Percentiles rank a stretch among this genome's conserved stretches.
These are phyloP conservation scores for Crypturellus tataupa DNA, from an alignment of 2,797 vertebrate genomes.

Conservation along the genomic window DNA sequence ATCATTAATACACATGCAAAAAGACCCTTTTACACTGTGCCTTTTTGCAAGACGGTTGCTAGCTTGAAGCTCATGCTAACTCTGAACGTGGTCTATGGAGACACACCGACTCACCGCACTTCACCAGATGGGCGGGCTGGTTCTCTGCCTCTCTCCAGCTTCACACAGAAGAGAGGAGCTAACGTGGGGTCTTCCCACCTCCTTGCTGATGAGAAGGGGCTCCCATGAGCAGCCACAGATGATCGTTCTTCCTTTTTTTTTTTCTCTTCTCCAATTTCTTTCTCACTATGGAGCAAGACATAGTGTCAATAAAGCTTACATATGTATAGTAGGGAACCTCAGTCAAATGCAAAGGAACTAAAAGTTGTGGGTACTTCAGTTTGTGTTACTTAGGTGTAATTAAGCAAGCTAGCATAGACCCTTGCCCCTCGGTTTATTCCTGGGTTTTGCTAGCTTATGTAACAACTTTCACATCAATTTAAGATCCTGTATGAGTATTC, in stretches of 20 bases:
- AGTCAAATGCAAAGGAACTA: not conserved
- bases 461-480: not conserved
- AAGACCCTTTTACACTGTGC: not conserved
- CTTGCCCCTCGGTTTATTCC: not conserved
- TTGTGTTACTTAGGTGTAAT: slow-evolving; percentile 14
- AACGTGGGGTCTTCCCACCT: not conserved
- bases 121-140: not conserved
- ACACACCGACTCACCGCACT: not conserved
- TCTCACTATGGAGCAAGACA: not conserved
- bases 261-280: not conserved
- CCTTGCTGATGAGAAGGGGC: not conserved
- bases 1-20: not conserved
- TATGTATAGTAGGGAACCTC: not conserved
- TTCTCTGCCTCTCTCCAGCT: not conserved
- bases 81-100: rapidly evolving
- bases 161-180: not conserved
- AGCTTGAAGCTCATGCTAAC: rapidly evolving
- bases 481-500: not conserved
- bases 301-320: not conserved
- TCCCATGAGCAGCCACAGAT: not conserved
- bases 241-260: not conserved
- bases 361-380: not conserved
- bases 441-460: not conserved
- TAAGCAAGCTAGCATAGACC: not conserved
- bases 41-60: not conserved